A percentile compares a stretch with the other conserved stretches of the same genome.
Evolutionary conservation across 2,888 invertebrate genomes (phyloP).

Genomic region (Arge pagana): DNA sequence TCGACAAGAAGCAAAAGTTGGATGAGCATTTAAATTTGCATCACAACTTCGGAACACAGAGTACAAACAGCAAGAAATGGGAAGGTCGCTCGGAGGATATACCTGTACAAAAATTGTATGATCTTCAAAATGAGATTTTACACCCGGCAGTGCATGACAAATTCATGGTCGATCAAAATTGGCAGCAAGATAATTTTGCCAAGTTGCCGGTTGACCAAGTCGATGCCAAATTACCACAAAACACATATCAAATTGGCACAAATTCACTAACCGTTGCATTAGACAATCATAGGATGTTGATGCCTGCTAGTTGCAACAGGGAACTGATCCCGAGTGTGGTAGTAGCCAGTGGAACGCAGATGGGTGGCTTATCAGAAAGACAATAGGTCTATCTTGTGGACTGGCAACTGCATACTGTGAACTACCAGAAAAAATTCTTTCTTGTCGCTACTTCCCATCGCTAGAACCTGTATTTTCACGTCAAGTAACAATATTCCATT

Average conservation of each 20-base stretch:
- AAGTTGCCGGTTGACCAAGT: constrained; percentile 25
- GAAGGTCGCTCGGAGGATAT: constrained; percentile 19
- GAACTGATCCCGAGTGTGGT: constrained; percentile 16
- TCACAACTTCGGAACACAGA: constrained; percentile 3
- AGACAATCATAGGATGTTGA: constrained; percentile 27
- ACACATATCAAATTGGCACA: constrained; percentile 24
- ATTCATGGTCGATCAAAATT: constrained; percentile 21
- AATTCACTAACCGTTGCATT: constrained; percentile 28
- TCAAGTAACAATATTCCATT: too few species aligned
- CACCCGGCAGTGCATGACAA: constrained; percentile 12
- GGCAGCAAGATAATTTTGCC: constrained; percentile 31
- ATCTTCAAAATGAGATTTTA: neutral
- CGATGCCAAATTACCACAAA: constrained; percentile 21
- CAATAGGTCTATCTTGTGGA: constrained; percentile 8
- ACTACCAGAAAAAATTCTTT: too few species aligned
- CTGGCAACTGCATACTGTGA: neutral
- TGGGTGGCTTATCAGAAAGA: too few species aligned
- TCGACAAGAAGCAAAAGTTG: constrained; percentile 34
- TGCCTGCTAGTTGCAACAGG: constrained; percentile 29
- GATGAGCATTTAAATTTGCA: constrained; percentile 35
- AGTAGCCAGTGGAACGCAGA: constrained; percentile 10
- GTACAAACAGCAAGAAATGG: constrained; percentile 12
- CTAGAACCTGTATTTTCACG: too few species aligned
- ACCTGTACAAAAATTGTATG: constrained; percentile 8
- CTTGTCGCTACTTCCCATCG: too few species aligned